phyloP scores from a whole-genome alignment of 2,113 vertebrate species.

The Mus spicilegus region DNA sequence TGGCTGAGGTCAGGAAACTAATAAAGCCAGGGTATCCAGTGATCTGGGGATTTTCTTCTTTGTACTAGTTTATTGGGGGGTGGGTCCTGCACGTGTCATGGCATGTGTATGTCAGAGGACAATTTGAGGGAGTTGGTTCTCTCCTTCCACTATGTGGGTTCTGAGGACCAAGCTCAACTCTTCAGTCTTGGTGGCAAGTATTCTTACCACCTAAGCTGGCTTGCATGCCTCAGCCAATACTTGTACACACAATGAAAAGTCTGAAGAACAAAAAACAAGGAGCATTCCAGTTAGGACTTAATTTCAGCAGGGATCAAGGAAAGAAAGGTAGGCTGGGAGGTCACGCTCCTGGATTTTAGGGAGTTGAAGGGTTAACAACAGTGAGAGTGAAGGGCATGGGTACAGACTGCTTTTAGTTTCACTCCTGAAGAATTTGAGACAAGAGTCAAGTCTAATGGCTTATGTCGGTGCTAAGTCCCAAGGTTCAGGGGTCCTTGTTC shows the following conservation, averaged over 20 bases:
- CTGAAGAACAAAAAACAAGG: neutral
- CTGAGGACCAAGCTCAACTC: neutral
- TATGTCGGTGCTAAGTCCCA: neutral
- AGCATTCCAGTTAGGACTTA: neutral
- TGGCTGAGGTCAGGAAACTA: neutral
- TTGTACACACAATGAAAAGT: neutral
- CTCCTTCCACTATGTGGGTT: neutral
- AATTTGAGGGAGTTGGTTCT: neutral
- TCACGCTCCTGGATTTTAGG: neutral
- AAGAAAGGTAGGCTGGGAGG: neutral
- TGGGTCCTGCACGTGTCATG: no score
- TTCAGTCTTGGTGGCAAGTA: neutral
- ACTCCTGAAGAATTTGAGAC: neutral
- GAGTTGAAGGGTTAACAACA: neutral
- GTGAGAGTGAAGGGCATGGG: neutral
- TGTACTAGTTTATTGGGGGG: neutral
- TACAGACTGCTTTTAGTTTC: neutral
- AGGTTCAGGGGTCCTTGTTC: neutral
- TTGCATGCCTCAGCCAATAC: neutral
- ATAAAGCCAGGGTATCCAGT: neutral
- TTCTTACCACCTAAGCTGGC: neutral
- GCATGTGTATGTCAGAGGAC: neutral
- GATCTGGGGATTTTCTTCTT: neutral
- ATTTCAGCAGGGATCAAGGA: neutral
- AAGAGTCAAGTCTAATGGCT: no score